Conservation (phyloP, 2,797 vertebrate species). For the Pteronotus mesoamericanus region DNA sequence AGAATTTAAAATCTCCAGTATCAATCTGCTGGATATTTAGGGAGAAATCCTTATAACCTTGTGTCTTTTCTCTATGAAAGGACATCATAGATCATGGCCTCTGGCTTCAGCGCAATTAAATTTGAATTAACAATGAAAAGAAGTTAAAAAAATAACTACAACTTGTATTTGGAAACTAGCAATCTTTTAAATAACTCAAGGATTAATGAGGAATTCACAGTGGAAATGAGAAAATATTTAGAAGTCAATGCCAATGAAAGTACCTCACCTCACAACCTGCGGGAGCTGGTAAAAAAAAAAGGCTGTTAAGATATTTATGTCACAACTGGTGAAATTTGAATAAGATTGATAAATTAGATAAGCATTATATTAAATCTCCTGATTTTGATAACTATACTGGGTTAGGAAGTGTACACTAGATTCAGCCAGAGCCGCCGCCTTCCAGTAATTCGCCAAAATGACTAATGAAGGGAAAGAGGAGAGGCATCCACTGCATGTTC, state of each 20-base stretch:
- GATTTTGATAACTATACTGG: not conserved
- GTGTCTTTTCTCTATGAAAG: not conserved
- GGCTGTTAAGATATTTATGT: not conserved
- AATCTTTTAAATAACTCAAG: not conserved
- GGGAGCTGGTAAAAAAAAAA: not conserved
- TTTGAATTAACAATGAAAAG: not conserved
- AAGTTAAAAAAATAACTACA: not conserved
- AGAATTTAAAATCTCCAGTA: not conserved
- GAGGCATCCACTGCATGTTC: not conserved
- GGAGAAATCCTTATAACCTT: not conserved
- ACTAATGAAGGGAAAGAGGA: not conserved
- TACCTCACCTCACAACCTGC: not conserved
- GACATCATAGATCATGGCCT: not conserved
- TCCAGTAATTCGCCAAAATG: not conserved
- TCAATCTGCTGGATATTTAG: not conserved
- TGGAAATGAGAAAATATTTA: slow-evolving; percentile 12
- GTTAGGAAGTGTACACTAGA: not conserved
- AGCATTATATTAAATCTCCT: not conserved
- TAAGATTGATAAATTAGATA: not conserved
- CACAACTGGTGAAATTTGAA: not conserved
- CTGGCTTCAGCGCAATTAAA: not conserved
- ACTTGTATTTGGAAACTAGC: not conserved
- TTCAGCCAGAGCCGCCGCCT: not conserved
- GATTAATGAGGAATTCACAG: not conserved
- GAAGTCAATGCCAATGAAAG: not conserved